phyloP scores from a whole-genome alignment of 2,797 vertebrate genomes.

The Chromis chromis region DNA sequence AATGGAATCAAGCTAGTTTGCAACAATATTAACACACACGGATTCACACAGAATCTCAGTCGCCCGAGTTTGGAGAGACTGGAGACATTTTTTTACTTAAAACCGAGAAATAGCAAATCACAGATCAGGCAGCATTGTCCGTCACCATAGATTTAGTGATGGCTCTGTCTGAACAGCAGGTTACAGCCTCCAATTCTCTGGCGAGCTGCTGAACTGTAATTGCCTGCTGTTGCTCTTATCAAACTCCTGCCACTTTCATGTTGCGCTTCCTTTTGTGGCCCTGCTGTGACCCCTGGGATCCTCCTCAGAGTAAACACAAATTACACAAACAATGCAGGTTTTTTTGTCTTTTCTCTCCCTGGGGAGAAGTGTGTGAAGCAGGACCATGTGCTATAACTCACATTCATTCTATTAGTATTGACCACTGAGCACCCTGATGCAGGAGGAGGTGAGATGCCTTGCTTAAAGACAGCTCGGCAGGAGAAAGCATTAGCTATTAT shows the following conservation, averaged over 20 bases:
- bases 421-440: conserved; percentile 18
- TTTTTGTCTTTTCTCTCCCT: conserved; percentile 24
- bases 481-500: conserved; percentile 9
- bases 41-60: conserved; percentile 3
- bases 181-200: conserved; percentile 66
- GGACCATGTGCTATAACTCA: background rate
- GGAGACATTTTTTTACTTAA: conserved; percentile 15
- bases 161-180: conserved; percentile 62
- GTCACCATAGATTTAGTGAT: conserved; percentile 55
- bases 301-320: conserved; percentile 53
- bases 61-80: conserved; percentile 6
- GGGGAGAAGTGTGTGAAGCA: background rate
- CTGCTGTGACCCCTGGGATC: conserved; percentile 43
- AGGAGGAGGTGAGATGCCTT: conserved; percentile 1
- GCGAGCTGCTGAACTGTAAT: conserved; percentile 71
- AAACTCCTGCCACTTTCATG: conserved; percentile 68
- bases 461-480: conserved; percentile 22
- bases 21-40: background rate
- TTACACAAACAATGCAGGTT: conserved; percentile 33
- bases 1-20: conserved; percentile 21
- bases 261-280: conserved; percentile 34
- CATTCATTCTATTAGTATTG: conserved; percentile 14
- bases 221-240: conserved; percentile 73
- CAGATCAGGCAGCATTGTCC: conserved; percentile 31
- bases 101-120: conserved; percentile 29